These are phyloP conservation scores for Haemorhous mexicanus DNA, from an alignment of 2,113 vertebrate species.

Conservation along the genomic window DNA sequence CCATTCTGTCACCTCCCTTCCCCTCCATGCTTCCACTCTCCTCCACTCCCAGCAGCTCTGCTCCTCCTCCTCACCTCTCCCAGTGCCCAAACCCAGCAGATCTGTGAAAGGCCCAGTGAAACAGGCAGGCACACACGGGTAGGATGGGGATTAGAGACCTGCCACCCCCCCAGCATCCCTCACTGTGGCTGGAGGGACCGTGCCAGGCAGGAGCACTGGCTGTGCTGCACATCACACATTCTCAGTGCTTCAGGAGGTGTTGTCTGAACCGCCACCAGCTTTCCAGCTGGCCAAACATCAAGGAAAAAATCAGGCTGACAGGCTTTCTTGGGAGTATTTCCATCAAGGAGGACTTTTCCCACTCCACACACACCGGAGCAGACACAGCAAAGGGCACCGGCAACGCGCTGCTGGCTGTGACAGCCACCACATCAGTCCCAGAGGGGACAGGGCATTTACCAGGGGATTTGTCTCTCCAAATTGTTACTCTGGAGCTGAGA, in stretches of 20 bases:
- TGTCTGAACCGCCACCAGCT: background rate
- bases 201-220: background rate
- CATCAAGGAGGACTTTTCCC: background rate
- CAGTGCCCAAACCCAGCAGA: background rate
- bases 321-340: background rate
- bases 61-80: background rate
- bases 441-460: background rate
- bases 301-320: background rate
- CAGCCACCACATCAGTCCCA: rapidly evolving
- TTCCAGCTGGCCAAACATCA: background rate
- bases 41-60: background rate
- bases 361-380: rapidly evolving
- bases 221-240: background rate
- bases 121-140: background rate
- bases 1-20: background rate
- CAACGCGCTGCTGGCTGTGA: rapidly evolving
- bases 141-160: background rate
- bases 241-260: background rate
- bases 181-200: background rate
- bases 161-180: background rate
- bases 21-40: background rate
- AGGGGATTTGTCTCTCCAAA: background rate
- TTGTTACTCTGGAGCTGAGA: background rate
- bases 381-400: rapidly evolving
- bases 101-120: background rate